A percentile compares a stretch with the other conserved stretches of the same genome.
These are phyloP conservation scores for Cettia cetti DNA, from an alignment of 2,113 vertebrate species.

Conservation along the genomic window DNA sequence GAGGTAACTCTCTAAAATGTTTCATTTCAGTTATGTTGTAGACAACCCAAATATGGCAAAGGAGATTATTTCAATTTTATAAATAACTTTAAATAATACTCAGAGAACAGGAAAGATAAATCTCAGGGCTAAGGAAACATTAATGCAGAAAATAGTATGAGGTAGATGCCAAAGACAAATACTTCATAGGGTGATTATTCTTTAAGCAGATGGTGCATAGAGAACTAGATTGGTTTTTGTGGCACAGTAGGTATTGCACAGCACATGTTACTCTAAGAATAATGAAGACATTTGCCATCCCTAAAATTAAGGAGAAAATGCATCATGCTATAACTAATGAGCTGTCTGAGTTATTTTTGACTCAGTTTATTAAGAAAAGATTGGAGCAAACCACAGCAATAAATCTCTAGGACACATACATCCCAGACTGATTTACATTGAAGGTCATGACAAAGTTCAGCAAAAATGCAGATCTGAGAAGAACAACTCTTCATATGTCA, in stretches of 20 bases:
- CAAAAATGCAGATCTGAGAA: conserved; percentile 19
- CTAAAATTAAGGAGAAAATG: conserved; percentile 1
- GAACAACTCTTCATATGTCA: not conserved
- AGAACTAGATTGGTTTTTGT: not conserved
- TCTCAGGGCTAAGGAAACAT: not conserved
- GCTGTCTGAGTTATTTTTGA: conserved; percentile 48
- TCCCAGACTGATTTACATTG: conserved; percentile 32
- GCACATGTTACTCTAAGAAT: conserved; percentile 3
- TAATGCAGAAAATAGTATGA: not conserved
- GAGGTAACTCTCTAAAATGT: conserved; percentile 28
- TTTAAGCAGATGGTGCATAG: not conserved
- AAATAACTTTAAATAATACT: conserved; percentile 4
- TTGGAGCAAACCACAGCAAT: conserved; percentile 24
- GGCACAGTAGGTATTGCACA: not conserved
- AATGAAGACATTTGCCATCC: not conserved
- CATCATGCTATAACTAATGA: conserved; percentile 23
- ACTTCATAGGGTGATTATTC: not conserved
- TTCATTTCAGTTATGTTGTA: not conserved
- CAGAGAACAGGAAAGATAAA: not conserved
- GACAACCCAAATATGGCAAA: not conserved
- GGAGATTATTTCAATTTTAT: not conserved
- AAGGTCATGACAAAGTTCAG: conserved; percentile 33
- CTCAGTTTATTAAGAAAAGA: conserved; percentile 43
- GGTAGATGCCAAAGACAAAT: not conserved
- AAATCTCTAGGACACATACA: conserved; percentile 13